These are phyloP conservation scores for Diaphora mendica DNA, from an alignment of 2,888 invertebrate species.

Conservation along the genomic window DNA sequence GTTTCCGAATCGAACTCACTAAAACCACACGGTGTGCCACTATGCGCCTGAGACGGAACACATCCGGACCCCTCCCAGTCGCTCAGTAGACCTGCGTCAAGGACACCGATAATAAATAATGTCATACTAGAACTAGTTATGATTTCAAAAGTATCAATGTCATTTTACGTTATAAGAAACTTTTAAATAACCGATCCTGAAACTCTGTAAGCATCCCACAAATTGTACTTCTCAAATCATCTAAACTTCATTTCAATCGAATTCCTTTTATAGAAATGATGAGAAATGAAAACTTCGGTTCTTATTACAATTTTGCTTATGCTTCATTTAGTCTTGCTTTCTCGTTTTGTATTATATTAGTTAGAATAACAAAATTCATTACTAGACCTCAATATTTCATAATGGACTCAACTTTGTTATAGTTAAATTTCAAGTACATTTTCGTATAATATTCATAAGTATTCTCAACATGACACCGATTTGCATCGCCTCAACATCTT, in stretches of 20 bases:
- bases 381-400: background rate
- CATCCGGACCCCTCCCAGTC: too few species aligned
- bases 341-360: background rate
- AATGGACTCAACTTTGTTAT: background rate
- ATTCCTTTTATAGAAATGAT: slow-evolving; percentile 1
- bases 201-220: background rate
- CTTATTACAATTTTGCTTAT: background rate
- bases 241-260: slow-evolving; percentile 1
- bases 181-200: background rate
- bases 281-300: background rate
- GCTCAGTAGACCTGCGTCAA: background rate
- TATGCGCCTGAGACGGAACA: too few species aligned
- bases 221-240: background rate
- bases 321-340: background rate
- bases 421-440: background rate
- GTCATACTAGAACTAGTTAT: background rate
- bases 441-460: slow-evolving; percentile 25
- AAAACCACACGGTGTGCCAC: too few species aligned
- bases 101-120: background rate
- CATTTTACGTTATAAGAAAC: background rate
- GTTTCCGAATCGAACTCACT: too few species aligned
- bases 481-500: slow-evolving; percentile 47
- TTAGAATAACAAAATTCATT: background rate
- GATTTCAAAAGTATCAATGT: background rate
- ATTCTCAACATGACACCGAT: slow-evolving; percentile 44